Base-by-base conservation (phyloP, 2,888 invertebrate genomes). In the Euplexia lucipara region DNA sequence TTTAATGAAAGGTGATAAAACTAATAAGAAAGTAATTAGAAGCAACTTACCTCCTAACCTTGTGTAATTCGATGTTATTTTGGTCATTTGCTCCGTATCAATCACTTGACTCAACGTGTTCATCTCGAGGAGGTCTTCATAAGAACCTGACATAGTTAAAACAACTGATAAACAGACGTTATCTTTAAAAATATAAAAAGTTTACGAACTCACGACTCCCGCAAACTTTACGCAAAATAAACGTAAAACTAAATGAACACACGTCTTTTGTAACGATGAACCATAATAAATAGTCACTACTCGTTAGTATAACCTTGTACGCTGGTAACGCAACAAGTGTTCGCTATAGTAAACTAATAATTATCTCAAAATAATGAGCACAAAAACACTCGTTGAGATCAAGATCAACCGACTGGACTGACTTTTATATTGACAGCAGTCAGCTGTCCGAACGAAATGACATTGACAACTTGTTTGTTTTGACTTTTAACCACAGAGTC, bases 41-140 rank as follows among this genome's bases (percentile, higher is more conserved):
- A 45, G 44, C 10, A 51, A 79, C 86, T 88, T 88, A 95, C 96
- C 95, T 88, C 90, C 87, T 63, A 96, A 78, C 71, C 96, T 89
- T 65, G 83, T 84, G 79, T 95, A 95, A 81, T 96, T 95, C 3
- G 88, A 83, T 22, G 87, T 84, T 69, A 96, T 95, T 58, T 81
- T 88, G 64, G 85, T 78, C 91, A 94, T 92, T 67, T 91, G 88
- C 37, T 91, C 90, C 75, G 89, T 81, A 59, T 89, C 90, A 72
- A 96, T 92, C 62, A 95, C 87, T 86, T 89, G 89, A 82, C 94
- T 95, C 70, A 93, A 80, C 53, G 83, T 81, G 58, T 83, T 88
- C 94, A 94, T 94, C 70, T 84, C 78, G 65, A 67, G 22, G 7
- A 60, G 44, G 6, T 81, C 81, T 70, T 76, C 79, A 78, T 69